Evolutionary conservation across 2,888 invertebrate genomes (phyloP), one percentile per base, ranked within the genome.

Genomic region (Lamellibrachia satsuma): DNA sequence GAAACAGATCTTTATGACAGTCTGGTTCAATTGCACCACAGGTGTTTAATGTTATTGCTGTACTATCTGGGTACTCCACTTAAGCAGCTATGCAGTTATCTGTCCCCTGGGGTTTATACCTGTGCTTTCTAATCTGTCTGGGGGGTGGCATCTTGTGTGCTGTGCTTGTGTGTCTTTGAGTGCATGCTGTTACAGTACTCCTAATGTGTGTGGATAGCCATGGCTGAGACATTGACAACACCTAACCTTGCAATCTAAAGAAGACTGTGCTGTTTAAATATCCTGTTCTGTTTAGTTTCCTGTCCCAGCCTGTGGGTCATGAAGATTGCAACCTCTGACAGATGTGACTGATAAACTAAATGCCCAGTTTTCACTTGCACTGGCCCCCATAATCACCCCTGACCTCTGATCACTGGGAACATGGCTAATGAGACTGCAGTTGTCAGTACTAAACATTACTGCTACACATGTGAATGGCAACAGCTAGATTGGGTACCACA

Each of bases 71-170:
- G 15, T 75, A 75, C 75, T 75, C 75, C n/a, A 6, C 22, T 75
- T 75, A n/a, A 22, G 39, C 39, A 39, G 39, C 39, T 39, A n/a
- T 75, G n/a, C n/a, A 75, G 22, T 22, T 75, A 75, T 75, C 22
- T 75, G 22, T 75, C 75, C n/a, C 75, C 75, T 75, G 75, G 75
- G 75, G 75, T 75, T 75, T 75, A 75, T 75, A 75, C 22, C 75
- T 75, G 75, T 11, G 22, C 22, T 15, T 75, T 22, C 75, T 75
- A 4, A 75, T 75, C 22, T 75, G 75, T 15, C 75, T 75, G 75
- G 55, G 39, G 75, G n/a, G 75, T 75, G 22, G 75, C 75, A 22
- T 75, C 75, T n/a, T 15, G 22, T 6, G 75, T 22, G 22, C 75
- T 75, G 75, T 22, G 22, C 60, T 60, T 4, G 22, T 75, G 75